Conservation (phyloP, 2,888 invertebrate species). For the Drosophila heteroneura region DNA sequence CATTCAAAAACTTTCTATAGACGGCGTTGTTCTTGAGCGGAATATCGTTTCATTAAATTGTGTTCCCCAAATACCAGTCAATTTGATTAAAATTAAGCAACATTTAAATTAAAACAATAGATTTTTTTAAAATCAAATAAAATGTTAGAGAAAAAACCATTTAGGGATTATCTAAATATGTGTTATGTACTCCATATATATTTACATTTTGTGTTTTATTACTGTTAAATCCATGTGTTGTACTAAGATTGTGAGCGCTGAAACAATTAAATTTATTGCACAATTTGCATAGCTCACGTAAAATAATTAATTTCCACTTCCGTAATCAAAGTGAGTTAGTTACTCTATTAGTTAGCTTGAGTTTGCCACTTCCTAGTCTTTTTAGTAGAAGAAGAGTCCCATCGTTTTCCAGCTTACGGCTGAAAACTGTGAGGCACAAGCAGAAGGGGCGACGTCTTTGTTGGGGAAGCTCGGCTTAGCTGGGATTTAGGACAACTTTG, state of each 20-base stretch:
- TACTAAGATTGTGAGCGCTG: conserved; percentile 8
- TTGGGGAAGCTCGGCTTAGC: conserved; percentile 54
- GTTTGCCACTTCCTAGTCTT: background rate
- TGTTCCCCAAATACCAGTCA: background rate
- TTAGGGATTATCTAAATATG: background rate
- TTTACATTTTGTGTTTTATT: background rate
- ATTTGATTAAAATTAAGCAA: background rate
- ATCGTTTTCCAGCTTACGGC: conserved; percentile 32
- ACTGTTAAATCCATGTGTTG: background rate
- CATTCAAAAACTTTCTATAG: too few relatives aligned
- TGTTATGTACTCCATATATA: background rate
- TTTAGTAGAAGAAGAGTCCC: conserved; percentile 5
- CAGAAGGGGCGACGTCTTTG: conserved; percentile 23
- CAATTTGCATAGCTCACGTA: conserved; percentile 57
- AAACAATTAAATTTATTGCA: conserved; percentile 50
- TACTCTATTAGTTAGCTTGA: conserved; percentile 53
- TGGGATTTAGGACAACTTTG: conserved; percentile 62
- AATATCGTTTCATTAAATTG: background rate
- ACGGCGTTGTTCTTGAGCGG: background rate
- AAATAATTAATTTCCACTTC: conserved; percentile 68
- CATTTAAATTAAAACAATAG: background rate
- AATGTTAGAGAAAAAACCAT: background rate
- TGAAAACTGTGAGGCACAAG: conserved; percentile 23
- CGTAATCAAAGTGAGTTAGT: conserved; percentile 60
- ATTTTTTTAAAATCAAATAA: background rate